phyloP scores from a whole-genome alignment of 1,140 invertebrate genomes.

The Samia ricini region DNA sequence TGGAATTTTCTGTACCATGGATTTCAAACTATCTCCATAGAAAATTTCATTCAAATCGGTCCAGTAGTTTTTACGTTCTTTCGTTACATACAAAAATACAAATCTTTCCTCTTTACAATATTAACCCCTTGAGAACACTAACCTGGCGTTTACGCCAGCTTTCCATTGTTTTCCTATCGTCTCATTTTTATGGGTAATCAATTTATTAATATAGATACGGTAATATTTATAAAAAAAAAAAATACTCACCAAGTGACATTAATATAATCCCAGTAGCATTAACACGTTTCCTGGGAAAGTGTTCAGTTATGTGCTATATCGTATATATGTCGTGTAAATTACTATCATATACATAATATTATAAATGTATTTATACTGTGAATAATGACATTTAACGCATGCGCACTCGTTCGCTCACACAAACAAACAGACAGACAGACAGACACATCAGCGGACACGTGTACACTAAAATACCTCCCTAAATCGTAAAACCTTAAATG shows the following conservation, averaged over 20 bases:
- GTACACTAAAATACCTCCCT: conserved; percentile 24
- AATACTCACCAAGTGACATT: conserved; percentile 56
- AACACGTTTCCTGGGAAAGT: conserved; percentile 31
- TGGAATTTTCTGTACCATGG: too few relatives aligned
- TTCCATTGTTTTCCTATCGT: too few relatives aligned
- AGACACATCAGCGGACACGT: conserved; percentile 16
- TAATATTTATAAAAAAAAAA: background rate
- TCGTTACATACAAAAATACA: too few relatives aligned
- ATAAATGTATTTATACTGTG: conserved; percentile 45
- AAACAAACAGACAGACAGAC: conserved; percentile 22
- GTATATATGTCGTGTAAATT: conserved; percentile 25
- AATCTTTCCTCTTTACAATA: too few relatives aligned
- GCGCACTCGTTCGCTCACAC: conserved; percentile 20
- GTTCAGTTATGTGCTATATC: conserved; percentile 32
- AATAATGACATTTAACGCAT: conserved; percentile 35
- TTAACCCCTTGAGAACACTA: too few relatives aligned
- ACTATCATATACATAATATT: conserved; percentile 48
- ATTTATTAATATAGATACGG: too few relatives aligned
- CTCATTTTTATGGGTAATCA: too few relatives aligned
- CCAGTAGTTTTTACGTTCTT: too few relatives aligned
- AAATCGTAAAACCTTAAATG: conserved; percentile 53
- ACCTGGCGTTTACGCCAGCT: too few relatives aligned
- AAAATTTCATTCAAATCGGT: too few relatives aligned
- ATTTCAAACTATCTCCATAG: too few relatives aligned
- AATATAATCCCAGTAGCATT: conserved; percentile 47